phyloP scores from a whole-genome alignment of 2,888 invertebrate genomes.

The Aplocera efformata region DNA sequence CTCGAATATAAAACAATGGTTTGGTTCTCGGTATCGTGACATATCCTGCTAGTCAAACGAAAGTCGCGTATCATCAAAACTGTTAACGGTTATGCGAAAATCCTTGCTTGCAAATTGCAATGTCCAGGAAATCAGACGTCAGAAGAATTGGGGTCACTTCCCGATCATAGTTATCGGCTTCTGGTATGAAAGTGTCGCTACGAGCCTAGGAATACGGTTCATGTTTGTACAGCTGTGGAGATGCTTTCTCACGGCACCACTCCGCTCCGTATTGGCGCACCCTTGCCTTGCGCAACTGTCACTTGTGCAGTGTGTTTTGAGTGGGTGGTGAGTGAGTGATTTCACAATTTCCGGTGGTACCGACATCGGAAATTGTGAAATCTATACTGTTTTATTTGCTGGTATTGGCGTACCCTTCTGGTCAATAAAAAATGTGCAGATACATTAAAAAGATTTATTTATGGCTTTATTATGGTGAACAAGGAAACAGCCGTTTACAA shows the following conservation, averaged over 20 bases:
- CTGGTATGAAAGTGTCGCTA: slow-evolving; percentile 1
- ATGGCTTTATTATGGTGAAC: too few relatives aligned
- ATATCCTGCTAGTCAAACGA: too few relatives aligned
- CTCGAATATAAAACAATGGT: too few relatives aligned
- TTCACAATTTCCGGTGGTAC: too few relatives aligned
- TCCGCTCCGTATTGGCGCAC: slow-evolving; percentile 35
- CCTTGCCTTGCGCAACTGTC: slow-evolving; percentile 44
- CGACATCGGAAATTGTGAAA: slow-evolving; percentile 18
- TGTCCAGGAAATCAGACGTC: slow-evolving; percentile 9
- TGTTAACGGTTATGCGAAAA: not conserved
- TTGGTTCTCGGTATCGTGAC: too few relatives aligned
- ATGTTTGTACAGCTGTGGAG: slow-evolving; percentile 8
- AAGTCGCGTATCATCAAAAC: too few relatives aligned
- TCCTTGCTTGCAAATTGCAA: slow-evolving; percentile 6
- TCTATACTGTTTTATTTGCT: not conserved
- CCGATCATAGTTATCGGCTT: slow-evolving; percentile 3
- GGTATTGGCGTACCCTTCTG: too few relatives aligned
- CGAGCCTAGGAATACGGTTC: slow-evolving; percentile 6
- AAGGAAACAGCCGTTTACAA: too few relatives aligned
- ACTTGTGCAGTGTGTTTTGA: slow-evolving; percentile 32
- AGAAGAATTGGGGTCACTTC: slow-evolving; percentile 10
- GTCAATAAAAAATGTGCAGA: too few relatives aligned
- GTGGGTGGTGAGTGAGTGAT: too few relatives aligned
- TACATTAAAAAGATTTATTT: too few relatives aligned
- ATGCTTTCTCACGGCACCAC: slow-evolving; percentile 35